phyloP scores from a whole-genome alignment of 2,797 vertebrate genomes.

The Mus caroli region DNA sequence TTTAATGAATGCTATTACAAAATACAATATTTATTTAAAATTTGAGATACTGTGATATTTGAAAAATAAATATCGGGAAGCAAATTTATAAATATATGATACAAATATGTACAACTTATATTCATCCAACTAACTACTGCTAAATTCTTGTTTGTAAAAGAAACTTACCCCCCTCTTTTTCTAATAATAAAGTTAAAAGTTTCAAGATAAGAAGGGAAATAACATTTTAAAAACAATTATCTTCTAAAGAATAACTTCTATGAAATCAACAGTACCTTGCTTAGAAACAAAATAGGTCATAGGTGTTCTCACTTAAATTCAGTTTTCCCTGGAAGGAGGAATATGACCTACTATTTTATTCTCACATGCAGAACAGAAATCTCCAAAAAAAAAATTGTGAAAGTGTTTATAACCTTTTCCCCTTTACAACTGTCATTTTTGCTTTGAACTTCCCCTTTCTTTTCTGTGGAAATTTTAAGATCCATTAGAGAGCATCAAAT shows the following conservation, averaged over 20 bases:
- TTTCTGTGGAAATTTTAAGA: constrained; percentile 63
- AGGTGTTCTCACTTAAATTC: neutral
- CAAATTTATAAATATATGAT: constrained; percentile 30
- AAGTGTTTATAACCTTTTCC: constrained; percentile 12
- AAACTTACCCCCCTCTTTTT: neutral
- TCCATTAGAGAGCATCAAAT: constrained; percentile 60
- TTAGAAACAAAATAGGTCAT: constrained; percentile 22
- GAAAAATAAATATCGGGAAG: neutral
- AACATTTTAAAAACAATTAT: neutral
- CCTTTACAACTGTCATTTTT: constrained; percentile 25
- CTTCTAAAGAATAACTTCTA: neutral
- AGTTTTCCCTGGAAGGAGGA: neutral
- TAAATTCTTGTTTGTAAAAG: neutral
- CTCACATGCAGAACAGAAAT: constrained; percentile 4
- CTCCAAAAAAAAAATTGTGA: neutral
- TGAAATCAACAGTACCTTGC: constrained; percentile 24
- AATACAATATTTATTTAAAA: neutral
- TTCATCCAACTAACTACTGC: neutral
- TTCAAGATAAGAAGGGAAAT: constrained; percentile 15
- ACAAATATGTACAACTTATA: neutral
- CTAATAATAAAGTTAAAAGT: neutral
- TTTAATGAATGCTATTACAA: constrained; percentile 6
- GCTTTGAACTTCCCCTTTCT: constrained; percentile 51
- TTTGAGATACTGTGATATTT: neutral
- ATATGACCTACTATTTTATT: neutral